Evolutionary conservation across 2,113 vertebrate genomes (phyloP), one percentile per base, ranked within the genome.

Genomic region (Rhadina sibilatrix): DNA sequence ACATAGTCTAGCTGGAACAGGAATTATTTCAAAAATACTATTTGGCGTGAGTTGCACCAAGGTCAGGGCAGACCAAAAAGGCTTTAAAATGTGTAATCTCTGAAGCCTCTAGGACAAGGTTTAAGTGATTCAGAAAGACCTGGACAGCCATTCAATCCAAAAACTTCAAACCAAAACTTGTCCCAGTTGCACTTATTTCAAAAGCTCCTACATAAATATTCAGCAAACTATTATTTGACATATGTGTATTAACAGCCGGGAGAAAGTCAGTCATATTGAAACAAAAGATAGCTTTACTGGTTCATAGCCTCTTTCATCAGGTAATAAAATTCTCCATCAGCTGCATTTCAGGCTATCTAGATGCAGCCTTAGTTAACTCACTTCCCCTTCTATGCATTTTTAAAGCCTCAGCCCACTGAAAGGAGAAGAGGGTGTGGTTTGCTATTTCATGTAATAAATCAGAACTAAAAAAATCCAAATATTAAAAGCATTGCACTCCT

Each of bases 341-440:
- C 10, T 65, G 44, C 49, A 72, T 57, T 94, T 89, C 28, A 72
- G 57, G 49, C 25, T 83, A 38, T 42, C 64, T 76, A 64, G 33
- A 30, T 27, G 56, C 35, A 82, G 37, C 30, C 40, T 77, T 33
- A 71, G 53, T 74, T 76, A 94, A 93, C 46, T 75, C 64, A 24
- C 16, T 94, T 71, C 57, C 57, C 81, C 68, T 44, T 53, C 17
- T 25, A 64, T 70, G 57, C 52, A 86, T 87, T 94, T 95, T 83
- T 80, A 86, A 94, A 93, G 74, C 64, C 66, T 74, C 68, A 49
- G 9, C 10, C 24, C 53, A 16, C 77, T 57, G 76, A 70, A 90
- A 61, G 60, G 28, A 83, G 40, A 81, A 64, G 88, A 84, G 96
- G 96, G 96, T 89, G 97, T 97, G 97, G 96, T 94, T 96, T 96